phyloP scores from a whole-genome alignment of 2,888 invertebrate genomes.

The Papilio gigon region DNA sequence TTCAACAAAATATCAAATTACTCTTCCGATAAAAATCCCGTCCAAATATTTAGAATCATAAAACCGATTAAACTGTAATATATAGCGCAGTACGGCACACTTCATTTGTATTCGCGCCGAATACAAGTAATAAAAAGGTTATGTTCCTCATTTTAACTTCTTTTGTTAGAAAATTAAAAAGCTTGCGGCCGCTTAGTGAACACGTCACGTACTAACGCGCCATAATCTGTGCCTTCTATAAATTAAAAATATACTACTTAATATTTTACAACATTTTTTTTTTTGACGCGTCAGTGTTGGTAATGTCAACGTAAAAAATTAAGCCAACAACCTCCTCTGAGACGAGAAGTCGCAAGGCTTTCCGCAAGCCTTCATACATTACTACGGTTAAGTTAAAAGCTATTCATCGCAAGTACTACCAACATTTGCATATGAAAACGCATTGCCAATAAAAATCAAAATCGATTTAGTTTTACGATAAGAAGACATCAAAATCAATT shows the following conservation, averaged over 20 bases:
- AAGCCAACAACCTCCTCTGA: slow-evolving; percentile 51
- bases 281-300: slow-evolving; percentile 47
- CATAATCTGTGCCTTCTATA: slow-evolving; percentile 73
- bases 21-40: slow-evolving; percentile 75
- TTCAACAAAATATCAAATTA: slow-evolving; percentile 77
- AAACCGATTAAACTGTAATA: slow-evolving; percentile 78
- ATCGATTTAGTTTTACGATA: slow-evolving; percentile 72
- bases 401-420: slow-evolving; percentile 59
- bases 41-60: slow-evolving; percentile 81
- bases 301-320: slow-evolving; percentile 49
- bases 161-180: slow-evolving; percentile 75
- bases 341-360: slow-evolving; percentile 41
- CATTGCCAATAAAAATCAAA: slow-evolving; percentile 67
- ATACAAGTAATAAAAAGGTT: slow-evolving; percentile 74
- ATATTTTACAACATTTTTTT: slow-evolving; percentile 58
- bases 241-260: slow-evolving; percentile 64
- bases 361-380: slow-evolving; percentile 41
- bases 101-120: slow-evolving; percentile 75
- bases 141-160: slow-evolving; percentile 74
- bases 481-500: slow-evolving; percentile 78
- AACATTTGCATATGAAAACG: slow-evolving; percentile 77
- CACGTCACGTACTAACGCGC: slow-evolving; percentile 75
- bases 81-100: slow-evolving; percentile 75
- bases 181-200: slow-evolving; percentile 66
- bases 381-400: slow-evolving; percentile 49